These are phyloP conservation scores for Corvus cornix DNA, from an alignment of 2,113 vertebrate genomes.

Conservation along the genomic window DNA sequence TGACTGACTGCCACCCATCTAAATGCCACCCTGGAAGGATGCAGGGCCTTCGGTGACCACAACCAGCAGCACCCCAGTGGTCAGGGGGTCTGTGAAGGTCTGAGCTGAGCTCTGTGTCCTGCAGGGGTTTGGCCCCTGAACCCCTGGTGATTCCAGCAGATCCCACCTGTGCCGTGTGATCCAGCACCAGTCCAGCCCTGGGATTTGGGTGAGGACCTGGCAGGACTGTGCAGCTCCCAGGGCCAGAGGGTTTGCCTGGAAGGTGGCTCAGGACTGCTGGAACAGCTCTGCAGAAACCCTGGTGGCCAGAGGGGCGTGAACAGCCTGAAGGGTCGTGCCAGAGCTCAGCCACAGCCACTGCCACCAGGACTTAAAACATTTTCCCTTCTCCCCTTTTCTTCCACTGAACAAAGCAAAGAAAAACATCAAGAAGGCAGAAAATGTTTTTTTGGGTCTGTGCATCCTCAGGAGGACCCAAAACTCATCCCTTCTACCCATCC, in stretches of 20 bases:
- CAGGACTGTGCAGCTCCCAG: background rate
- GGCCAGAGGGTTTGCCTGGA: background rate
- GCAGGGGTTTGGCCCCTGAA: background rate
- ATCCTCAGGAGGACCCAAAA: no score
- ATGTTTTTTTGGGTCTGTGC: background rate
- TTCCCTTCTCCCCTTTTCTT: background rate
- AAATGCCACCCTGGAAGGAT: background rate
- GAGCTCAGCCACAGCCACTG: background rate
- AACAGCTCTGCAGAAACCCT: background rate
- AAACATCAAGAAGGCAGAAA: background rate
- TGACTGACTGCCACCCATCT: accelerated
- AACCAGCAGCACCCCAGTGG: accelerated
- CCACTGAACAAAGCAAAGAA: background rate
- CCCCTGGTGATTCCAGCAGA: background rate
- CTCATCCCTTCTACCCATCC: background rate
- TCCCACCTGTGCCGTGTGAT: accelerated
- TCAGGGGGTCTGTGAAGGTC: accelerated
- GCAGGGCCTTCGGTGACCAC: background rate
- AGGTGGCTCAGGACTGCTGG: accelerated
- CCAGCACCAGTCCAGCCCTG: background rate
- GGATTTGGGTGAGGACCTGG: background rate
- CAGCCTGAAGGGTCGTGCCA: background rate
- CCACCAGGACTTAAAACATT: background rate
- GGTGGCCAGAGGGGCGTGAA: accelerated
- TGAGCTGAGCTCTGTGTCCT: background rate